These are phyloP conservation scores for Coenobita brevimanus DNA, from an alignment of 1,140 invertebrate genomes.

Conservation along the genomic window DNA sequence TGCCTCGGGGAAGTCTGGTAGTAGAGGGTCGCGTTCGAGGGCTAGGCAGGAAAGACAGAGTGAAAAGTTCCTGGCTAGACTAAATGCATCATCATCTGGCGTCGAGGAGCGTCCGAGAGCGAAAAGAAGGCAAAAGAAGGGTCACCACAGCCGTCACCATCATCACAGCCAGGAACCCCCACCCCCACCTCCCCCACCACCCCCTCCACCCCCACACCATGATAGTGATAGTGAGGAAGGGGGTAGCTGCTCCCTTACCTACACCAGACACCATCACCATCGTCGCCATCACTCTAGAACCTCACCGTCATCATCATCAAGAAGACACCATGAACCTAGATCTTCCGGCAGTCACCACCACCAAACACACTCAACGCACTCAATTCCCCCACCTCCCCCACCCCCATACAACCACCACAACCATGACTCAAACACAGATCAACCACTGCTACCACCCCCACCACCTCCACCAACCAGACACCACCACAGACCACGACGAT, in stretches of 20 bases:
- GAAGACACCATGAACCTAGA: background rate
- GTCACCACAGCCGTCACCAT: no score
- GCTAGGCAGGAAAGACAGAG: conserved; percentile 67
- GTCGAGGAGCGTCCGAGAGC: conserved; percentile 60
- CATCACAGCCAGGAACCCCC: background rate
- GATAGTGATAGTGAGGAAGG: conserved; percentile 53
- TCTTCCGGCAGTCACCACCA: background rate
- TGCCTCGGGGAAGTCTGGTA: conserved; percentile 69
- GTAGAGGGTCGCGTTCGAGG: conserved; percentile 47
- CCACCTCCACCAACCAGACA: conserved; percentile 4
- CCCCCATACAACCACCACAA: background rate
- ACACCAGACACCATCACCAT: background rate
- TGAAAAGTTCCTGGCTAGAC: conserved; percentile 69
- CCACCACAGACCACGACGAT: background rate
- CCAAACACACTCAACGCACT: background rate
- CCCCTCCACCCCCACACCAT: conserved; percentile 8
- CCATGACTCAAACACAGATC: background rate
- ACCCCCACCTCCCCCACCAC: conserved; percentile 23
- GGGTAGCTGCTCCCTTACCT: background rate
- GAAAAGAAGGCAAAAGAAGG: conserved; percentile 20
- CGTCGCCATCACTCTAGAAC: background rate
- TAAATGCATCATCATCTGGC: conserved; percentile 35
- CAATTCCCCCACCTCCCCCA: conserved; percentile 25
- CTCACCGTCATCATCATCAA: background rate
- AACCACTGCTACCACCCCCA: conserved; percentile 19